Conservation (phyloP, 1,140 invertebrate species). For the Trichoplusia ni region DNA sequence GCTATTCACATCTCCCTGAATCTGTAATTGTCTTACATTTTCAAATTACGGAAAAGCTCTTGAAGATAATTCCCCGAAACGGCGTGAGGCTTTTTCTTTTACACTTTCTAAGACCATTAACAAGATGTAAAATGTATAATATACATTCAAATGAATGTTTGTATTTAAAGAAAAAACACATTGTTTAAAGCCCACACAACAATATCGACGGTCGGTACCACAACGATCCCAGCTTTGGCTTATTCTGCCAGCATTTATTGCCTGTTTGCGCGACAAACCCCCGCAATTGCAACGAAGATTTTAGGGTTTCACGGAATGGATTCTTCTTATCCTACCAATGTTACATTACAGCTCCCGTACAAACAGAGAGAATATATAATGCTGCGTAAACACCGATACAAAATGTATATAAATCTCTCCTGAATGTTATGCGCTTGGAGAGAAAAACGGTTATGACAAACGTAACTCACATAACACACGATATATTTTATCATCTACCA, state of each 20-base stretch:
- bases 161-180: constrained; percentile 14
- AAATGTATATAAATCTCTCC: constrained; percentile 38
- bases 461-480: constrained; percentile 3
- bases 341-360: constrained; percentile 33
- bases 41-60: neutral
- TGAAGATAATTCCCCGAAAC: neutral
- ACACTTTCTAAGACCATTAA: constrained; percentile 10
- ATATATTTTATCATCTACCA: neutral
- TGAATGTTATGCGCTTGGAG: constrained; percentile 9
- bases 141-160: constrained; percentile 7
- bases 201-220: constrained; percentile 33
- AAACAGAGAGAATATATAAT: constrained; percentile 41
- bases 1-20: neutral
- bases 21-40: neutral
- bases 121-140: neutral
- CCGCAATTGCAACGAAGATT: constrained; percentile 42
- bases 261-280: constrained; percentile 43
- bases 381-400: constrained; percentile 37
- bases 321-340: constrained; percentile 41
- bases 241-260: constrained; percentile 44
- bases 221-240: constrained; percentile 37
- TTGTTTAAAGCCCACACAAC: constrained; percentile 24
- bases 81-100: neutral
- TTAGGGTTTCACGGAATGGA: constrained; percentile 42
- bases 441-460: constrained; percentile 19